phyloP scores from a whole-genome alignment of 2,797 vertebrate species.

The Gymnoscopelus braueri region DNA sequence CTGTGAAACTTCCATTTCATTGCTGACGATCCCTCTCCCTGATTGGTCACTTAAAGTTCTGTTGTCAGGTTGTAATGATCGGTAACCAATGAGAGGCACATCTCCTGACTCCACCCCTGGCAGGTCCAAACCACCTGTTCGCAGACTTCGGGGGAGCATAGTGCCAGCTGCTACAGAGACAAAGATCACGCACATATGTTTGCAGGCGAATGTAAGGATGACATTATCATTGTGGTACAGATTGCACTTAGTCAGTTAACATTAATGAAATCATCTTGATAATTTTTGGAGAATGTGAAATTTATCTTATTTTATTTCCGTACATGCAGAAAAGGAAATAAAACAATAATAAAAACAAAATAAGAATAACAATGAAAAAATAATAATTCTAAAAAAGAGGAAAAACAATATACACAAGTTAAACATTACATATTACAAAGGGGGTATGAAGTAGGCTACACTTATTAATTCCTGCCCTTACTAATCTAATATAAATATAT shows the following conservation, averaged over 20 bases:
- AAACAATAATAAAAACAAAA: no score
- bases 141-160: conserved; percentile 81
- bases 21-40: conserved; percentile 38
- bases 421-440: no score
- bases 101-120: conserved; percentile 78
- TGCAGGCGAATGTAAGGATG: background rate
- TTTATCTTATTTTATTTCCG: no score
- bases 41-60: conserved; percentile 44
- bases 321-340: no score
- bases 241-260: background rate
- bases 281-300: background rate
- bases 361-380: background rate
- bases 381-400: background rate
- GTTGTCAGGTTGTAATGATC: conserved; percentile 70
- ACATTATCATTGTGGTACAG: background rate
- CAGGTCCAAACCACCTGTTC: conserved; percentile 76
- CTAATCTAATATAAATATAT: no score
- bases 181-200: conserved; percentile 11
- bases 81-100: conserved; percentile 82
- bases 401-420: background rate
- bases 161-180: conserved; percentile 46
- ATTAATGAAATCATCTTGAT: background rate
- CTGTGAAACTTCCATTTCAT: conserved; percentile 62
- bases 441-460: no score
- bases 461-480: no score